A percentile compares a stretch with the other conserved stretches of the same genome.
phyloP scores from a whole-genome alignment of 2,797 vertebrate genomes.

The Poecilia picta region DNA sequence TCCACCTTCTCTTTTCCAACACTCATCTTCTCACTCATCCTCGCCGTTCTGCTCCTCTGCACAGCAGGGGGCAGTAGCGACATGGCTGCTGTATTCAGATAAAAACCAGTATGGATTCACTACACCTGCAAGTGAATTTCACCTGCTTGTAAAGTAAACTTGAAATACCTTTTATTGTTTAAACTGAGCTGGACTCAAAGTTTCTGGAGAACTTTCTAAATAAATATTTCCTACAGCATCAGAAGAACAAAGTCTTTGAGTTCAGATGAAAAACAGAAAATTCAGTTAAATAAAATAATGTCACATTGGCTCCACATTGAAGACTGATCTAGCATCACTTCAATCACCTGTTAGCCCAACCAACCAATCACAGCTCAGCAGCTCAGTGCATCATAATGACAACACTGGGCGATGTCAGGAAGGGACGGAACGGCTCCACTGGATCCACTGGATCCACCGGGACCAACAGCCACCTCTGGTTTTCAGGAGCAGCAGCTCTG shows the following conservation, averaged over 20 bases:
- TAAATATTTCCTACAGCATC: background rate
- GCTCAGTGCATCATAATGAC: background rate
- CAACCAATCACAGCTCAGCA: background rate
- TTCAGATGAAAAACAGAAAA: background rate
- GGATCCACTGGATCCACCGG: background rate
- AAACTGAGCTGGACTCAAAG: background rate
- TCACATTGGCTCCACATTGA: background rate
- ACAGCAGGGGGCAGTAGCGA: background rate
- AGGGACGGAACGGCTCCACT: background rate
- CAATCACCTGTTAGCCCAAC: background rate
- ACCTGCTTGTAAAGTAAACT: background rate
- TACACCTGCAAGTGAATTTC: background rate
- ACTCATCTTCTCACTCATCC: background rate
- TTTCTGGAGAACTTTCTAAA: background rate
- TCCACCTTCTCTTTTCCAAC: background rate
- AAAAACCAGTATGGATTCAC: background rate
- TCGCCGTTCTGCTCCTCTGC: background rate
- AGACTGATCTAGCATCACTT: background rate
- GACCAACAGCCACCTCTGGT: background rate
- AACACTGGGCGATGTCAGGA: background rate
- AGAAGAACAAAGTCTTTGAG: background rate
- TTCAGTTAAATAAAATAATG: background rate
- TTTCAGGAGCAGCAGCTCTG: slow-evolving; percentile 2
- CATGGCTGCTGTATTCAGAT: background rate
- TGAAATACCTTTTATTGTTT: background rate